Evolutionary conservation across 2,113 vertebrate genomes (phyloP), one percentile per base, ranked within the genome.

Genomic region (Mustela lutreola): DNA sequence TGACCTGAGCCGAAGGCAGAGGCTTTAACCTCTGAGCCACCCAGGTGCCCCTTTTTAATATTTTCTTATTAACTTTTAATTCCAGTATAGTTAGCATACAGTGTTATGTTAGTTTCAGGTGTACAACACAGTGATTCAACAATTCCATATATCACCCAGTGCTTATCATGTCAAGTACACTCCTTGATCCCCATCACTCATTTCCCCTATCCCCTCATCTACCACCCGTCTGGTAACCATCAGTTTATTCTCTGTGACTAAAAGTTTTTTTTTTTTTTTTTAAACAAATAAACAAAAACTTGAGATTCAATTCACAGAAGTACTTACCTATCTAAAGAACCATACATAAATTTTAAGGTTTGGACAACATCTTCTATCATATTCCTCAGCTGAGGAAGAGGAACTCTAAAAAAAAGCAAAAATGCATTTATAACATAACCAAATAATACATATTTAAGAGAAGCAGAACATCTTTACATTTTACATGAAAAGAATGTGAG

Each of bases 271-370:
- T 26, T 26, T 76, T 45, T 42, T 60, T 71, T 15, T 7, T 3
- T 39, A 10, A 48, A 78, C 24, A 76, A 76, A 76, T 39, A 24
- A 75, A 42, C 71, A 75, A 26, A 89, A 88, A 96, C 88, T 19
- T 26, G 71, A 95, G 91, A 85, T 21, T 63, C 39, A 90, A 78
- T 12, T 89, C 22, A 82, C 93, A 78, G 48, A 96, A 97, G 75
- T 93, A 98, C 99, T 96, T 95, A 99, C 99, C 99, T 99, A 98
- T 99, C 99, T 95, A 99, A 98, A 89, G 99, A 99, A 95, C 99
- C 97, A 82, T 99, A 99, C 99, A 99, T 99, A 98, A 99, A 99
- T 96, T 98, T 99, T 97, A 99, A 98, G 28, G 99, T 99, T 91
- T 98, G 99, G 78, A 99, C 99, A 45, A 99, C 98, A 91, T 99